Evolutionary conservation across 2,797 vertebrate species (phyloP), one percentile per base, ranked within the genome.

Genomic region (Mormyrus proboscirostris): DNA sequence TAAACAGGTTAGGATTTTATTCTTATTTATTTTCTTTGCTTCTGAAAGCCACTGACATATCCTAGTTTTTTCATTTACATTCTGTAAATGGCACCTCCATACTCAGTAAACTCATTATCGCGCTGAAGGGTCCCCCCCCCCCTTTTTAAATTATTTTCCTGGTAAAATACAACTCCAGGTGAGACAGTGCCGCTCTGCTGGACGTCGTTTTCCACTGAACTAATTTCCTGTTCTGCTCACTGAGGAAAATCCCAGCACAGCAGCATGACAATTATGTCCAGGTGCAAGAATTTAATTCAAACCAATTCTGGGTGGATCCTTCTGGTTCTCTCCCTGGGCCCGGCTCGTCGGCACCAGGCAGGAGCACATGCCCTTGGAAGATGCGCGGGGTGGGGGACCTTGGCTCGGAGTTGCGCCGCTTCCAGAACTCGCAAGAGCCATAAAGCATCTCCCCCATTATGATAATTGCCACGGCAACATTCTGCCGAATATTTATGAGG

Each of bases 271-370:
- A 98, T 99, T 98, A 98, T 93, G 97, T 97, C 97, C 98, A 99
- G 97, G 97, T 98, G 98, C 97, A 99, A 97, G 96, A 96, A 97
- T 97, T 98, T 97, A 97, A 99, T 98, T 98, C 97, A 95, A 98
- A 73, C 97, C 97, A 97, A 99, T 97, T 97, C 97, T 97, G 96
- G 96, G 97, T 97, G 96, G 96, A 97, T 98, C 95, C 93, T 96
- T 97, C 95, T 95, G 95, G 94, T 95, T 95, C 92, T 95, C 94
- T 94, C 90, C 90, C 90, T 93, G 91, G 93, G 94, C 91, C 94
- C 93, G 92, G 93, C 16, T 19, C 47, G 50, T 84, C 93, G 87
- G 91, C 91, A 96, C 96, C 95, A 94, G 91, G 92, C 94, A 94
- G 51, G 95, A 97, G 95, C 97, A 97, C 96, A 97, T 97, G 97